These are phyloP conservation scores for Andrena haemorrhoa DNA, from an alignment of 2,888 invertebrate genomes.

Conservation along the genomic window DNA sequence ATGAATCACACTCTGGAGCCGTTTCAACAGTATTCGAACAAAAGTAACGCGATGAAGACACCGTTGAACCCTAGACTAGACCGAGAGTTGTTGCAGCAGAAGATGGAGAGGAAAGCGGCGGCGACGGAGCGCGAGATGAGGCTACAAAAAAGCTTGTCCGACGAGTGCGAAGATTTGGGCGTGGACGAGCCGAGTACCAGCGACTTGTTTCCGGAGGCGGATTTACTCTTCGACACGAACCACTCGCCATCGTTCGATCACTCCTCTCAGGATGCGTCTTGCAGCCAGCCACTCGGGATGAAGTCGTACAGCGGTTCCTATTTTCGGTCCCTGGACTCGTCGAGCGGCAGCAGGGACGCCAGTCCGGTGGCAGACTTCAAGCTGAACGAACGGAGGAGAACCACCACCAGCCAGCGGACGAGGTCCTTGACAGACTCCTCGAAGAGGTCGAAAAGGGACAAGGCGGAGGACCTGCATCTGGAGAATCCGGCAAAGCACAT, in stretches of 20 bases:
- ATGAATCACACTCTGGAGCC: slow-evolving; percentile 81
- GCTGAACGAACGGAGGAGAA: slow-evolving; percentile 78
- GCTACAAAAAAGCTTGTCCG: slow-evolving; percentile 90
- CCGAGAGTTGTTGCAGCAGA: slow-evolving; percentile 79
- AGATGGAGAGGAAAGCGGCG: slow-evolving; percentile 84
- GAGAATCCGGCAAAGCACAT: slow-evolving; percentile 74
- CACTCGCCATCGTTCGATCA: slow-evolving; percentile 90
- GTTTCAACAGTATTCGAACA: slow-evolving; percentile 79
- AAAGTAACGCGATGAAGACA: slow-evolving; percentile 72
- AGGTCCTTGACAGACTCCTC: slow-evolving; percentile 70
- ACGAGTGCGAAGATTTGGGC: slow-evolving; percentile 92
- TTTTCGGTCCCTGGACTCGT: slow-evolving; percentile 83
- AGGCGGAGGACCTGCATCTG: slow-evolving; percentile 64
- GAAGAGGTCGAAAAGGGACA: slow-evolving; percentile 70
- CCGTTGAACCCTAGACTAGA: slow-evolving; percentile 77
- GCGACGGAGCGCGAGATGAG: slow-evolving; percentile 86
- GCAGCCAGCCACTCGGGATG: slow-evolving; percentile 81
- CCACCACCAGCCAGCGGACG: slow-evolving; percentile 67
- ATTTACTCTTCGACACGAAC: slow-evolving; percentile 90
- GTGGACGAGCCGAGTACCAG: slow-evolving; percentile 93
- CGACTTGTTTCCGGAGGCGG: slow-evolving; percentile 92
- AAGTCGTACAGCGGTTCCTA: slow-evolving; percentile 81
- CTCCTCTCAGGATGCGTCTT: slow-evolving; percentile 85
- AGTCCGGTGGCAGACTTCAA: slow-evolving; percentile 85
- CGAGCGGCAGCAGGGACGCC: slow-evolving; percentile 84